A percentile compares a stretch with the other conserved stretches of the same genome.
Evolutionary conservation across 2,888 invertebrate species (phyloP).

Genomic region (Lucinisca nassula): DNA sequence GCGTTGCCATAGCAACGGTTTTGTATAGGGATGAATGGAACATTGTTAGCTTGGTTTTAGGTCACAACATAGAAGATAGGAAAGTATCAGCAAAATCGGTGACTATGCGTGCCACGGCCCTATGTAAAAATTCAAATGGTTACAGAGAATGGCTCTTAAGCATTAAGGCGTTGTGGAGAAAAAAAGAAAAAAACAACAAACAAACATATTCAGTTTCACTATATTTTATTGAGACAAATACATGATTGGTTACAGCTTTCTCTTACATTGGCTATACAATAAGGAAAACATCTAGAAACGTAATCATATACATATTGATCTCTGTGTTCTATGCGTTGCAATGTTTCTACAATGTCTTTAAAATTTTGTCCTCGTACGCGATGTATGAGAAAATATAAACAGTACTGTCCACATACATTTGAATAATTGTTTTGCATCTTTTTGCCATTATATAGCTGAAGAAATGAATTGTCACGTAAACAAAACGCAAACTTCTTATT

Average conservation of each 20-base stretch:
- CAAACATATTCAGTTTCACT: too few species aligned
- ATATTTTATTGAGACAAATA: neutral
- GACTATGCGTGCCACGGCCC: too few species aligned
- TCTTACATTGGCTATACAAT: neutral
- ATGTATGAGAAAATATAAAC: constrained; percentile 1
- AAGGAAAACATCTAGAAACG: neutral
- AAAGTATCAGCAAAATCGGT: too few species aligned
- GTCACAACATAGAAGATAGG: too few species aligned
- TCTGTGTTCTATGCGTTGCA: neutral
- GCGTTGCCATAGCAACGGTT: too few species aligned
- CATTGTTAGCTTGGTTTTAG: too few species aligned
- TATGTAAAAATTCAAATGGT: too few species aligned
- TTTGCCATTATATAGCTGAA: neutral
- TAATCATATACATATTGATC: constrained; percentile 16
- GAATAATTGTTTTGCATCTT: constrained; percentile 4
- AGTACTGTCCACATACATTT: constrained; percentile 10
- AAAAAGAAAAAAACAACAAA: neutral
- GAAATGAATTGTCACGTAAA: neutral
- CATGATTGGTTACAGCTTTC: neutral
- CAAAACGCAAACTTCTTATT: neutral
- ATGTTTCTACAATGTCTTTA: constrained; percentile 5
- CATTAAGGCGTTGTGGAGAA: too few species aligned
- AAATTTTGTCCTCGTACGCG: neutral
- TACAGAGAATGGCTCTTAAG: too few species aligned
- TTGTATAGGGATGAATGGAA: too few species aligned